Conservation (phyloP, 2,113 vertebrate species). For the Jaculus jaculus region DNA sequence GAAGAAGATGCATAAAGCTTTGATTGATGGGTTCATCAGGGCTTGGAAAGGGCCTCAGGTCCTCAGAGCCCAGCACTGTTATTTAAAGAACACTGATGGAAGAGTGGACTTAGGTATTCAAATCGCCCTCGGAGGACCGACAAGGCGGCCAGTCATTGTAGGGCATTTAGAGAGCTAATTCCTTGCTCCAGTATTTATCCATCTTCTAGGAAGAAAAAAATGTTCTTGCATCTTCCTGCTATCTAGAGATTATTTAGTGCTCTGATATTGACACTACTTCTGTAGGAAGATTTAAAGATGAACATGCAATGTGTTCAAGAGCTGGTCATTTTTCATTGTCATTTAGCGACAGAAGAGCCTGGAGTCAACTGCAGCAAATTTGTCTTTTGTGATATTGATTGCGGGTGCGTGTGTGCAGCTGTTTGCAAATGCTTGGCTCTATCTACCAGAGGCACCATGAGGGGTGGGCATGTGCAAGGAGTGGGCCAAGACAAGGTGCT, state of each 20-base stretch:
- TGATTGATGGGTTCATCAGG: slow-evolving; percentile 72
- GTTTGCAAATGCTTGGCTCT: slow-evolving; percentile 69
- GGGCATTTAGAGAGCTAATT: slow-evolving; percentile 81
- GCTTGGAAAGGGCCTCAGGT: slow-evolving; percentile 41
- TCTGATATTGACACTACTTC: slow-evolving; percentile 84
- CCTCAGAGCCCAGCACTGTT: slow-evolving; percentile 66
- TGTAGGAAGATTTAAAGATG: slow-evolving; percentile 87
- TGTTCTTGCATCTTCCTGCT: slow-evolving; percentile 77
- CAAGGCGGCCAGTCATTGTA: slow-evolving; percentile 62
- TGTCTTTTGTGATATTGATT: slow-evolving; percentile 86
- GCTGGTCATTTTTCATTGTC: slow-evolving; percentile 85
- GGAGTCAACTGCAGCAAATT: slow-evolving; percentile 85
- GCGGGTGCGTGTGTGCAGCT: slow-evolving; percentile 52
- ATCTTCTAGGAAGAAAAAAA: slow-evolving; percentile 76
- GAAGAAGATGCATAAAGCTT: not conserved
- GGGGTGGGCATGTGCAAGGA: not conserved
- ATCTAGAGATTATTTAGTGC: slow-evolving; percentile 85
- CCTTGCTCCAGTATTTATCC: slow-evolving; percentile 79
- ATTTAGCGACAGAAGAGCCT: slow-evolving; percentile 84
- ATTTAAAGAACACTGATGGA: slow-evolving; percentile 79
- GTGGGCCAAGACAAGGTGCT: not conserved
- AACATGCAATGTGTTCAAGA: slow-evolving; percentile 84
- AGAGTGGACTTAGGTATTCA: slow-evolving; percentile 65
- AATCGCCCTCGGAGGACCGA: slow-evolving; percentile 63
- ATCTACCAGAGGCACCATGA: not conserved